Evolutionary conservation across 2,113 vertebrate genomes (phyloP).

Genomic region (Geococcyx californianus): DNA sequence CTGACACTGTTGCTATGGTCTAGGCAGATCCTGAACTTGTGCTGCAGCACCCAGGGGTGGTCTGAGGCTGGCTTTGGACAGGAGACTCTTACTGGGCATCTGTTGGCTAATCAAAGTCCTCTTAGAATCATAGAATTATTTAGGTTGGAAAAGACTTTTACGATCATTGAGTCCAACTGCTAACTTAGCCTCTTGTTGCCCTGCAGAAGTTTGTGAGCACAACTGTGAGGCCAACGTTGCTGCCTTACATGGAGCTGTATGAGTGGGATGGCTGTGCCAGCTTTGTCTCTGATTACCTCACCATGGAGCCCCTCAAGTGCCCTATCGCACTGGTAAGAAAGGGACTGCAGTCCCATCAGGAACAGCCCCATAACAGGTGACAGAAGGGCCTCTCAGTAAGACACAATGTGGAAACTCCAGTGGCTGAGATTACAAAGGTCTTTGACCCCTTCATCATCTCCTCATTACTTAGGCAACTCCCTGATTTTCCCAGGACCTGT

Average conservation of each 20-base stretch:
- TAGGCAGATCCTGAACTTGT: neutral
- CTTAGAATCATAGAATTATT: too few species aligned
- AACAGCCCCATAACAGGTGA: neutral
- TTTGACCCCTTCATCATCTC: neutral
- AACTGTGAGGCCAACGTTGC: slow-evolving; percentile 79
- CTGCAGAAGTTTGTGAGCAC: slow-evolving; percentile 93
- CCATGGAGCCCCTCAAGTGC: slow-evolving; percentile 79
- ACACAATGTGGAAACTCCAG: neutral
- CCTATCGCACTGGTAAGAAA: slow-evolving; percentile 77
- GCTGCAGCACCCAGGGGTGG: neutral
- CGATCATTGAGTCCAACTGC: too few species aligned
- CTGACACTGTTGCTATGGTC: neutral
- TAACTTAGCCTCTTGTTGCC: neutral
- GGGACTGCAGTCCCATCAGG: neutral
- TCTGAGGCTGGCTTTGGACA: neutral
- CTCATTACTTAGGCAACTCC: neutral
- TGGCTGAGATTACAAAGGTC: neutral
- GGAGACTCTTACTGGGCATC: neutral
- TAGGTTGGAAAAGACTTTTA: too few species aligned
- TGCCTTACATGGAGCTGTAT: slow-evolving; percentile 76
- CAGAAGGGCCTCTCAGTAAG: neutral
- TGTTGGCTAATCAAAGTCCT: neutral
- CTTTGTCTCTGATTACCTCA: slow-evolving; percentile 85
- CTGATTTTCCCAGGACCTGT: neutral
- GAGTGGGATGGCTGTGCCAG: slow-evolving; percentile 85